Base-by-base conservation (phyloP, 2,113 vertebrate genomes). In the Petrocephalus microphthalmus region DNA sequence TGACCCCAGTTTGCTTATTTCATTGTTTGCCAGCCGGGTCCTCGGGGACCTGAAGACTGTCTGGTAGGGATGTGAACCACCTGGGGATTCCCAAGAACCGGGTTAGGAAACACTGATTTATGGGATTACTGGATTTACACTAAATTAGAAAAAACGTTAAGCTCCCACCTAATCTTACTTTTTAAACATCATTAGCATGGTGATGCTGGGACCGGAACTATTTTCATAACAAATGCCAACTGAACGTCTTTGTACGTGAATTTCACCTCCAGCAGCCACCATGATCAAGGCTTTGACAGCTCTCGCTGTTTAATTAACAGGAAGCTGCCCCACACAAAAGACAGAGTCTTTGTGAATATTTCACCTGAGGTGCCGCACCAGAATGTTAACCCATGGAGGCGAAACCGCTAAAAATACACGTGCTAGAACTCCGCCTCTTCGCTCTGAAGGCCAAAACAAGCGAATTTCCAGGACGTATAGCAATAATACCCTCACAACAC, bases 251-350 rank as follows among this genome's bases (percentile, higher is more conserved):
- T 84, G 87, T 64, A 60, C 11, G 57, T 64, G 42, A 54, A 53
- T 57, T 57, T 88, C 52, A 82, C 87, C 54, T 47, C 74, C 86
- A 74, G 22, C 10, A 84, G 78, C 57, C 81, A 29, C 56, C 25
- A 5, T 19, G 56, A 84, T 64, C 88, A 64, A 33, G 53, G 54
- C 81, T 49, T 8, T 88, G 78, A 84, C 88, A 88, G 81, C 84
- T 84, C 56, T 49, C 81, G 13, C 88, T 88, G 78, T 84, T 88
- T 88, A 88, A 88, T 88, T 88, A 84, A 84, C 45, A 60, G 81
- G 45, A 82, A 84, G 84, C 84, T 64, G 25, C 42, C 88, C 82
- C 3, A 8, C 78, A 60, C 25, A 29, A 84, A 84, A 60, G 56
- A 60, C 22, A 82, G 56, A 49, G 53, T 17, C 78, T 49, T 51